Base-by-base conservation (phyloP, 1,140 invertebrate genomes). In the Aphidius ervi region DNA sequence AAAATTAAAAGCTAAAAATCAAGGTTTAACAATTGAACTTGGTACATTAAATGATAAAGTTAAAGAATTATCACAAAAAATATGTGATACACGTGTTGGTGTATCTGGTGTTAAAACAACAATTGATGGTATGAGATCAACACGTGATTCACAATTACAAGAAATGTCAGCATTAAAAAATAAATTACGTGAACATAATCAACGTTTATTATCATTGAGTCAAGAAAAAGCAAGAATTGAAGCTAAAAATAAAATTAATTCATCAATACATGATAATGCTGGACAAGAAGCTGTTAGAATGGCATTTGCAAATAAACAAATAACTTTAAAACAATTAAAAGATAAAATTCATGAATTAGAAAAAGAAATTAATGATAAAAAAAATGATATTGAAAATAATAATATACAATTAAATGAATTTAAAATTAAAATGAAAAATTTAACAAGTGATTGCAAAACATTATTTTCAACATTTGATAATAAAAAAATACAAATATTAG, bases 121-220 rank as follows among this genome's bases (percentile, higher is more conserved):
- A 31, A 99, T 99, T 64, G 97, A 99, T 81, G 90, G 91, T 5
- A 99, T 99, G 97, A 82, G 96, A 55, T 86, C 86, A 0, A 93
- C 92, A 37, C 82, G 97, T 43, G 97, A 99, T 75, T 81, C 88
- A 1, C 94, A 94, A 66, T 86, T 97, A 78, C 84, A 88, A 55
- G 93, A 96, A 69, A 95, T 98, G 87, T 87, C 91, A 9, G 85
- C 88, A 49, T 81, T 97, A 5, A 97, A 98, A 73, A 86, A 86
- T 46, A 85, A 87, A 69, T 81, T 94, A 1, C 91, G 93, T 68
- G 93, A 94, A 69, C 87, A 94, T 67, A 95, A 91, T 74, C 86
- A 88, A 5, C 86, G 89, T 69, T 82, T 95, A 60, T 77, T 95
- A 8, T 80, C 86, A 3, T 75, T 93, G 4, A 92, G 89, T 68